These are phyloP conservation scores for Scolopax mira DNA, from an alignment of 2,113 vertebrate species.

Conservation along the genomic window DNA sequence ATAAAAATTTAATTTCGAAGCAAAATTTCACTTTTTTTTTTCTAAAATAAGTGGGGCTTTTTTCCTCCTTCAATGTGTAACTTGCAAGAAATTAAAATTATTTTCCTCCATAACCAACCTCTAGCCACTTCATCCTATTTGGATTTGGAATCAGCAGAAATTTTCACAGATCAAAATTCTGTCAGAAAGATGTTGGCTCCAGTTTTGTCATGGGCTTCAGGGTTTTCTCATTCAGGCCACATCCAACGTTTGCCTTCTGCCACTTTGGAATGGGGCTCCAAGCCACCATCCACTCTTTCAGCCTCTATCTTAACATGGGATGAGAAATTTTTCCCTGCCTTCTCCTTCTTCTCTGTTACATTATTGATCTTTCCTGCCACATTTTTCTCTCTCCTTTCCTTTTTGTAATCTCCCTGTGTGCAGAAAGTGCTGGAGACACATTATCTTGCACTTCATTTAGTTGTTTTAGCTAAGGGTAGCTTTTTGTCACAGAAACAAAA, in stretches of 20 bases:
- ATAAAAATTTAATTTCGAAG: neutral
- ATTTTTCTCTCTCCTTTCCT: neutral
- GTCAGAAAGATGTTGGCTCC: neutral
- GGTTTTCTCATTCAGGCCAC: neutral
- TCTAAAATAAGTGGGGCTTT: accelerated
- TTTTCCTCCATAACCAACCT: neutral
- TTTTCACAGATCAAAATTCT: neutral
- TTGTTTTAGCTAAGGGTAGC: neutral
- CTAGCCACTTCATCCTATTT: neutral
- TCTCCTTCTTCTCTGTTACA: neutral
- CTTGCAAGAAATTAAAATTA: neutral
- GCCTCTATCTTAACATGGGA: neutral
- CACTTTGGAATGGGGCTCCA: neutral
- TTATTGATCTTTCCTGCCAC: neutral
- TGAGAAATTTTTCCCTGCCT: neutral
- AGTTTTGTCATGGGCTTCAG: neutral
- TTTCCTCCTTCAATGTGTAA: neutral
- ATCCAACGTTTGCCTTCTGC: neutral
- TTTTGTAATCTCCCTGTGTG: neutral
- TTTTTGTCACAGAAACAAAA: neutral
- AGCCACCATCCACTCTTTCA: neutral
- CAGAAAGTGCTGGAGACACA: neutral
- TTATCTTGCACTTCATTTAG: neutral
- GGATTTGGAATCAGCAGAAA: neutral
- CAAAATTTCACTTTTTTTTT: neutral